Conservation (phyloP, 2,113 vertebrate genomes). For the Otus sunia region DNA sequence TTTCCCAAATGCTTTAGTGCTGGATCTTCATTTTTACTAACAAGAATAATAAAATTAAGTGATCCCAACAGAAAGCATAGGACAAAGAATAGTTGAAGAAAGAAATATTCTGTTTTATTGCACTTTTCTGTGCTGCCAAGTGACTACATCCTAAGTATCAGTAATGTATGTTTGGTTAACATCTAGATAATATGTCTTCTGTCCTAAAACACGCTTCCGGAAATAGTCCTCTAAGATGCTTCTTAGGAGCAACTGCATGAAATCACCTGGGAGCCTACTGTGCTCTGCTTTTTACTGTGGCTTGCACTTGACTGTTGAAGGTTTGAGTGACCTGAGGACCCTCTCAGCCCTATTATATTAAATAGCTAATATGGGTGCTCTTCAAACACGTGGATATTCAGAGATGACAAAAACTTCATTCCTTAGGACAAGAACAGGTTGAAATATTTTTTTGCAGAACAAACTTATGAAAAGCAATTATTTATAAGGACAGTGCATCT, state of each 20-base stretch:
- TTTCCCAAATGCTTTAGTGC: neutral
- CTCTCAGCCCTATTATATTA: neutral
- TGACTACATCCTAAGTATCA: neutral
- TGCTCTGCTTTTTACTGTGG: neutral
- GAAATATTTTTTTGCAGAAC: neutral
- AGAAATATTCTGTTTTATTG: neutral
- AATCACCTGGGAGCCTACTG: neutral
- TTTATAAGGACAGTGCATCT: neutral
- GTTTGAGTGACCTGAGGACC: neutral
- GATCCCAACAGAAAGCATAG: neutral
- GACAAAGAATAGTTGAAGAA: neutral
- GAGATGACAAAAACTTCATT: neutral
- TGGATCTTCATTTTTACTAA: neutral
- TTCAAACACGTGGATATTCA: neutral
- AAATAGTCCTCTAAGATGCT: neutral
- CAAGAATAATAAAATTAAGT: slow-evolving; percentile 12
- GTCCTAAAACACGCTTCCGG: neutral
- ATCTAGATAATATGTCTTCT: neutral
- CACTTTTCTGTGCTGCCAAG: neutral
- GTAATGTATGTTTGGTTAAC: neutral
- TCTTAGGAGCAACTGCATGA: neutral
- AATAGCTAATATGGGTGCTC: neutral
- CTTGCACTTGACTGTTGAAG: neutral
- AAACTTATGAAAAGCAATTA: neutral
- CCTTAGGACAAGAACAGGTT: neutral